A percentile compares a stretch with the other conserved stretches of the same genome.
Conservation (phyloP, 1,140 invertebrate genomes). For the Radopholus similis region DNA sequence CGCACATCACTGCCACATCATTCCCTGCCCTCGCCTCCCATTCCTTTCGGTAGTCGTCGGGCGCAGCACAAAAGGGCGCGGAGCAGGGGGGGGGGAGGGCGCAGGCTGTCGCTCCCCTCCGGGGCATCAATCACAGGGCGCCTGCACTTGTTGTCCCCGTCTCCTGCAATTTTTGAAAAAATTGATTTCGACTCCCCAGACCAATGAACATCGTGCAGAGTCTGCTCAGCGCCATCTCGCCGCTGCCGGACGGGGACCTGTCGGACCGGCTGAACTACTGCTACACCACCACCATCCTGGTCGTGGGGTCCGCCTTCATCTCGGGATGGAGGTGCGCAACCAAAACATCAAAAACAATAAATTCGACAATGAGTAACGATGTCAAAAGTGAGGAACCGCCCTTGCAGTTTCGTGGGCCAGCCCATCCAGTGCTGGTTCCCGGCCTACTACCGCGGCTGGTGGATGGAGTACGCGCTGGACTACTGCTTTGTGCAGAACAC, state of each 20-base stretch:
- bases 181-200: no score
- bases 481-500: conserved; percentile 61
- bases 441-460: conserved; percentile 60
- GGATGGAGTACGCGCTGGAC: conserved; percentile 59
- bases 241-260: conserved; percentile 57
- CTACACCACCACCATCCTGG: conserved; percentile 52
- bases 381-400: neutral
- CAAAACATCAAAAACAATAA: no score
- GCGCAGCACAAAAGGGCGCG: no score
- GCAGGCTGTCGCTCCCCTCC: no score
- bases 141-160: no score
- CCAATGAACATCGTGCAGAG: conserved; percentile 57
- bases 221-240: conserved; percentile 51
- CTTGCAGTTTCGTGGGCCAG: conserved; percentile 44
- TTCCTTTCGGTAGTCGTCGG: no score
- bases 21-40: no score
- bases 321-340: conserved; percentile 56
- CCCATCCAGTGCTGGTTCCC: conserved; percentile 60
- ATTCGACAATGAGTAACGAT: no score
- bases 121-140: no score
- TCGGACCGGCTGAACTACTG: conserved; percentile 54
- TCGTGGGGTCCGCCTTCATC: conserved; percentile 55
- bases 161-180: no score
- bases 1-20: no score
- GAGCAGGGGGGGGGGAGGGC: no score